Percentiles rank a stretch among this genome's conserved stretches.
Conservation (phyloP, 2,888 invertebrate species). For the Dexiosoma caninum region DNA sequence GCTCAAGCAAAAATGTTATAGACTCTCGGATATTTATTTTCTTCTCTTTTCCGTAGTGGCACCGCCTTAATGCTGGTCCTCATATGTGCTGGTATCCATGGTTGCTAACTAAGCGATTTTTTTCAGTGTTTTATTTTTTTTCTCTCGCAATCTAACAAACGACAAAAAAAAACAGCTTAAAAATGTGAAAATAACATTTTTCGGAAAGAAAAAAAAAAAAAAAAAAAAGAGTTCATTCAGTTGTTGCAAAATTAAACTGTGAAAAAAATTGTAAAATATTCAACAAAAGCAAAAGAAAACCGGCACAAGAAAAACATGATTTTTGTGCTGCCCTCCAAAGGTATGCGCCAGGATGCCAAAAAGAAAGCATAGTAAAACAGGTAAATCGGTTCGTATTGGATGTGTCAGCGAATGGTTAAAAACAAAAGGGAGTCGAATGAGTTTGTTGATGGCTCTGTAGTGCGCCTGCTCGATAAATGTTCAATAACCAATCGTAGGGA, state of each 20-base stretch:
- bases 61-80: constrained; percentile 3
- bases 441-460: neutral
- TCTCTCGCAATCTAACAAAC: neutral
- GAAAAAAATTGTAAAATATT: neutral
- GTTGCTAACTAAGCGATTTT: constrained; percentile 58
- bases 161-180: neutral
- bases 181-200: constrained; percentile 33
- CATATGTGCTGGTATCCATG: constrained; percentile 13
- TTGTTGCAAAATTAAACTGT: constrained; percentile 24
- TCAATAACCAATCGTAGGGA: constrained; percentile 60
- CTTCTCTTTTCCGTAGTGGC: too few species aligned
- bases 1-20: too few species aligned
- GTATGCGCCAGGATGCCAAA: neutral
- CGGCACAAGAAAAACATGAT: neutral
- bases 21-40: too few species aligned
- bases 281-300: neutral
- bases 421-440: neutral
- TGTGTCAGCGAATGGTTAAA: neutral
- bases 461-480: constrained; percentile 62
- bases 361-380: neutral
- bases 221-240: constrained; percentile 41
- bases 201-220: constrained; percentile 39
- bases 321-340: neutral
- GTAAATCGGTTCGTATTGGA: neutral
- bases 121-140: neutral